phyloP scores from a whole-genome alignment of 2,888 invertebrate species.

The Glaucopsyche alexis region DNA sequence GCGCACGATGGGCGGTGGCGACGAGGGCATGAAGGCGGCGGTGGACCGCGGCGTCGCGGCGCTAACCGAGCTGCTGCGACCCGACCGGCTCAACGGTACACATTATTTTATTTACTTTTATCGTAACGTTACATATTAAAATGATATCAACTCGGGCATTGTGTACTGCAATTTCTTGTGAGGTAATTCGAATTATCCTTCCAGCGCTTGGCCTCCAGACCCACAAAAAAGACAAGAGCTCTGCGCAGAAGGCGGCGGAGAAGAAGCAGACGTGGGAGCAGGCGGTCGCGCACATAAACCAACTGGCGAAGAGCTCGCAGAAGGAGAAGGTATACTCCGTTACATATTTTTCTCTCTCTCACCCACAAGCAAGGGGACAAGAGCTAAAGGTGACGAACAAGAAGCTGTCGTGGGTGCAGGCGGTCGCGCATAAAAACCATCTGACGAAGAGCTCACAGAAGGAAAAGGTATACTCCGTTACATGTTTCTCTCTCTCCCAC shows the following conservation, averaged over 20 bases:
- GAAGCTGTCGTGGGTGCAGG: slow-evolving; percentile 74
- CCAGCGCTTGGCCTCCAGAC: slow-evolving; percentile 34
- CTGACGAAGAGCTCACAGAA: slow-evolving; percentile 54
- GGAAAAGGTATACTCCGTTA: slow-evolving; percentile 35
- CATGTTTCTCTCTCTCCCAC: background rate
- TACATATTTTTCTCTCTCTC: too few relatives aligned
- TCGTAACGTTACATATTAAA: too few relatives aligned
- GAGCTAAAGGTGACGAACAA: slow-evolving; percentile 32
- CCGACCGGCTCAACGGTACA: slow-evolving; percentile 31
- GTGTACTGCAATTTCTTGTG: too few relatives aligned
- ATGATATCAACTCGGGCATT: background rate
- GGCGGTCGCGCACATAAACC: slow-evolving; percentile 71
- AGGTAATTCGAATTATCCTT: slow-evolving; percentile 6
- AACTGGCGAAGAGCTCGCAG: slow-evolving; percentile 57
- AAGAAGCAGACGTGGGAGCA: slow-evolving; percentile 72
- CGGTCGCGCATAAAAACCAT: slow-evolving; percentile 71
- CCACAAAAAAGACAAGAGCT: slow-evolving; percentile 3
- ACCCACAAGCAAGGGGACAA: slow-evolving; percentile 4
- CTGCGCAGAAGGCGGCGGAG: slow-evolving; percentile 32
- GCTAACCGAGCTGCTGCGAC: slow-evolving; percentile 32
- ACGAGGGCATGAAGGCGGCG: background rate
- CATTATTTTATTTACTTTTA: too few relatives aligned
- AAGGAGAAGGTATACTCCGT: slow-evolving; percentile 35
- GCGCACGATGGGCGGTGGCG: background rate
- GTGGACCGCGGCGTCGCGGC: slow-evolving; percentile 29